These are phyloP conservation scores for Cepaea nemoralis DNA, from an alignment of 1,140 invertebrate species.

Conservation along the genomic window DNA sequence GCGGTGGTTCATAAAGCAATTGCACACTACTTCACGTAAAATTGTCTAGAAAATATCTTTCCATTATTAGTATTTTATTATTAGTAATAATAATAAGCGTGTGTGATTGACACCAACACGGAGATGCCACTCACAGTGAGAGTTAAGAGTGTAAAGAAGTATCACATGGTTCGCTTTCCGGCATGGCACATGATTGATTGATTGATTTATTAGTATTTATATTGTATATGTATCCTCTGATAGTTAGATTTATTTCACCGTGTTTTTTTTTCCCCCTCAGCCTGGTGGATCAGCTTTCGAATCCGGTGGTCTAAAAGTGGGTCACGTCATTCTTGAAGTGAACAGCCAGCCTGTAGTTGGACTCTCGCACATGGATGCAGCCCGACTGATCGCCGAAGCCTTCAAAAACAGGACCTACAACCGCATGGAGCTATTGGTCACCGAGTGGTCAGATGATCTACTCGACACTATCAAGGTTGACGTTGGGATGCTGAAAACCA, in stretches of 20 bases:
- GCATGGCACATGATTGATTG: too few relatives aligned
- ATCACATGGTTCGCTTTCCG: too few relatives aligned
- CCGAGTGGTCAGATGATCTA: constrained; percentile 52
- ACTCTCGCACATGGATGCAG: constrained; percentile 62
- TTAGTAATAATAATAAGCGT: too few relatives aligned
- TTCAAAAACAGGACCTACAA: constrained; percentile 58
- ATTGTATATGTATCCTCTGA: too few relatives aligned
- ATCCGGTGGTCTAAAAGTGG: constrained; percentile 90
- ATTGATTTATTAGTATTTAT: too few relatives aligned
- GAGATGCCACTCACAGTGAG: too few relatives aligned
- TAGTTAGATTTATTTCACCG: constrained; percentile 1
- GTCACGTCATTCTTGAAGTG: constrained; percentile 92
- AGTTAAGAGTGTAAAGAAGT: too few relatives aligned
- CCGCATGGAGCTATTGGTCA: constrained; percentile 62
- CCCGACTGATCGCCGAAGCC: constrained; percentile 63
- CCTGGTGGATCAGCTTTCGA: constrained; percentile 93
- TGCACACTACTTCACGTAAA: too few relatives aligned
- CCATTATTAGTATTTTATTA: too few relatives aligned
- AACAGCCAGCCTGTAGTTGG: constrained; percentile 87
- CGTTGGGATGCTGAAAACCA: constrained; percentile 11
- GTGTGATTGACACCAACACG: too few relatives aligned
- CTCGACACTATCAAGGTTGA: constrained; percentile 42
- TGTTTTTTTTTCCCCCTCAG: constrained; percentile 74
- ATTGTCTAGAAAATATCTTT: too few relatives aligned
- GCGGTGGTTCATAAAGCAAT: too few relatives aligned